These are phyloP conservation scores for Calameuta pallipes DNA, from an alignment of 2,888 invertebrate genomes.

Conservation along the genomic window DNA sequence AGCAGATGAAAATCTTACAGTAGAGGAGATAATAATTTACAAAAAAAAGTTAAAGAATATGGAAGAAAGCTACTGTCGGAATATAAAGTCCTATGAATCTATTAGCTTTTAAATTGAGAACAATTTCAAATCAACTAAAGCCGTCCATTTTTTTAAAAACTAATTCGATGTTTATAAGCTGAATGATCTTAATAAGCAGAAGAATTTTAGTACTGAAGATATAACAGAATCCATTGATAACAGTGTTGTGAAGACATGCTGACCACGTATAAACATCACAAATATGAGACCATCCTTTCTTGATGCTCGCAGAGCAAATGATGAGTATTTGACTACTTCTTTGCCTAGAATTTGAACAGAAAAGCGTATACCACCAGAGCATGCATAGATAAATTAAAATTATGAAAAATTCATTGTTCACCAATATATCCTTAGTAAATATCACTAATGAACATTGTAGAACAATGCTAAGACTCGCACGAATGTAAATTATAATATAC, in stretches of 20 bases:
- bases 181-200: background rate
- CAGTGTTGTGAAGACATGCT: constrained; percentile 53
- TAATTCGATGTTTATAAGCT: background rate
- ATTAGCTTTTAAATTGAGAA: background rate
- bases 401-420: background rate
- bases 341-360: constrained; percentile 61
- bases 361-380: constrained; percentile 48
- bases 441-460: background rate
- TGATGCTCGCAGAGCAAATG: constrained; percentile 53
- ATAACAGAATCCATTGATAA: constrained; percentile 32
- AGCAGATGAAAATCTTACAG: background rate
- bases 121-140: background rate
- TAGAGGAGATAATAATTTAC: background rate
- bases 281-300: constrained; percentile 51
- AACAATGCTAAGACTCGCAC: background rate
- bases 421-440: background rate
- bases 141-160: background rate
- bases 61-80: background rate
- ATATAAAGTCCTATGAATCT: background rate
- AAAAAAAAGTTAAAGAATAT: background rate
- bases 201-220: constrained; percentile 4
- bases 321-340: constrained; percentile 58
- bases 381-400: constrained; percentile 45
- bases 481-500: background rate
- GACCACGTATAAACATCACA: constrained; percentile 55